Evolutionary conservation across 2,888 invertebrate genomes (phyloP), one percentile per base, ranked within the genome.

Genomic region (Punctoribates punctum): DNA sequence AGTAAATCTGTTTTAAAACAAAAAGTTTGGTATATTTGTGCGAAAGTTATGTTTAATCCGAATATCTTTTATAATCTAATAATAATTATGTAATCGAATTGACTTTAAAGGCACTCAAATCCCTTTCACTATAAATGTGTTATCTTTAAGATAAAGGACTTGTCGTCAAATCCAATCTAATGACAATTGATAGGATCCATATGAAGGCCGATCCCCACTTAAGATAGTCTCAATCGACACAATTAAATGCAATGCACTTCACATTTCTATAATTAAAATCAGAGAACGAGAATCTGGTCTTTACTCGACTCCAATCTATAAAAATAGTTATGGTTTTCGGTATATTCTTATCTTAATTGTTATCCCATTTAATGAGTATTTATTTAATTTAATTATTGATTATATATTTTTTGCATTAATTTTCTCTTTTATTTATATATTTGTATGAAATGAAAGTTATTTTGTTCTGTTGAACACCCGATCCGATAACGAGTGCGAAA

Each of bases 141-240:
- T 54, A 54, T 54, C 57, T 25, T 6, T 57, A 25, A 25, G 25
- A 34, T 34, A 23, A 25, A 25, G 25, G n/a, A n/a, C 3, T 54
- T 57, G 57, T 57, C 57, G 57, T 57, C 57, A 57, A 57, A 48
- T 48, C 17, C 46, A 48, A 57, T 27, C 60, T 23, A 60, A 60
- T 60, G 27, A 60, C 60, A 60, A 60, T 60, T 65, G 62, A 65
- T 65, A n/a, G 29, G 27, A 65, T 29, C 20, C 57, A 57, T 23
- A 23, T 57, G 57, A 57, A 57, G 57, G 57, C 57, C 57, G 25
- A 20, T 57, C 25, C 57, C 9, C 23, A 57, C 23, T 34, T 34
- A 5, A 34, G 34, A 34, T 34, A 34, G 34, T 5, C 34, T 34
- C 34, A 34, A 8, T 34, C 34, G 34, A 57, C 9, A 57, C 57